phyloP scores from a whole-genome alignment of 2,113 vertebrate genomes.

The Genyomyrus donnyi region DNA sequence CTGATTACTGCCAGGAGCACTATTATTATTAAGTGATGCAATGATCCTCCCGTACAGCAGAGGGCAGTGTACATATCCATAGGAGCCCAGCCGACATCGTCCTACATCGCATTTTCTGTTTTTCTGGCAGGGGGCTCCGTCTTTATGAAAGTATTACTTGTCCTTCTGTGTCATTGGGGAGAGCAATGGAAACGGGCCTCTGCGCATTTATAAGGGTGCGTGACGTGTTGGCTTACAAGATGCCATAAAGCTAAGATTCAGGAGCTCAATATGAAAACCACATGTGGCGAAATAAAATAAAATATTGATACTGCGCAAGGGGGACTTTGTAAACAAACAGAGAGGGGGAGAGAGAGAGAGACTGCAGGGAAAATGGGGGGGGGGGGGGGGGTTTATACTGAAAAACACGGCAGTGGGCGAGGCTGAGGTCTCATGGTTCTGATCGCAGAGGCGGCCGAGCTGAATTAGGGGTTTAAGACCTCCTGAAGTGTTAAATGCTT shows the following conservation, averaged over 20 bases:
- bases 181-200: neutral
- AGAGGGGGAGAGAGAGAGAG: neutral
- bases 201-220: neutral
- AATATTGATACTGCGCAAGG: neutral
- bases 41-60: neutral
- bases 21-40: neutral
- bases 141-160: neutral
- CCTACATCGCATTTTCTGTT: neutral
- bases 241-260: neutral
- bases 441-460: neutral
- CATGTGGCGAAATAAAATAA: neutral
- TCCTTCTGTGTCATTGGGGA: slow-evolving; percentile 1
- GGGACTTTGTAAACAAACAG: neutral
- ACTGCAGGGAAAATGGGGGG: neutral
- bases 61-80: neutral
- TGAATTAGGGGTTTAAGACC: neutral
- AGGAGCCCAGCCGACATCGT: neutral
- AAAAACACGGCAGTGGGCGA: neutral
- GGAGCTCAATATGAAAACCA: neutral
- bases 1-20: neutral
- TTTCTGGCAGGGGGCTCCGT: neutral
- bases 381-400: neutral
- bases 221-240: neutral
- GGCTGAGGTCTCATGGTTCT: neutral
- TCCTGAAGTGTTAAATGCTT: neutral